Conservation (phyloP, 2,113 vertebrate species). For the Pagrus major region DNA sequence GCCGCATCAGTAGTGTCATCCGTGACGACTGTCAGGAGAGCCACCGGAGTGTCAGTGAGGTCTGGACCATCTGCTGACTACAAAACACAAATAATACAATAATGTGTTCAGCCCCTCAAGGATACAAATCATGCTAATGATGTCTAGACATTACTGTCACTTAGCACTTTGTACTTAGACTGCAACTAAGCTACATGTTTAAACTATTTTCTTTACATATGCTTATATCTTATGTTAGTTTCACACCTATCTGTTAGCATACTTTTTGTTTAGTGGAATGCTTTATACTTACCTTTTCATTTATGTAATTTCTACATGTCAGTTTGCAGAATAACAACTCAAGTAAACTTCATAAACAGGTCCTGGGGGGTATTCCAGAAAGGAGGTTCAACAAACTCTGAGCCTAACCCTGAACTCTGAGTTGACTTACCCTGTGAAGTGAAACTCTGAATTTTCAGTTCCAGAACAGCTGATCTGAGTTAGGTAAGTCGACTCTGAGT, state of each 20-base stretch:
- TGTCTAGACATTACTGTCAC: background rate
- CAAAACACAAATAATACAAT: constrained; percentile 14
- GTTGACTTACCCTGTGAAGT: no score
- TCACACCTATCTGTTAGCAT: background rate
- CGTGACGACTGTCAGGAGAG: no score
- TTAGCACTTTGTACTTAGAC: background rate
- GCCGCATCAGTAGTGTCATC: no score
- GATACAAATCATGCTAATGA: constrained; percentile 3
- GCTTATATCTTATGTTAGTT: background rate
- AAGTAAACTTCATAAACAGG: no score
- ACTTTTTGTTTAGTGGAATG: background rate
- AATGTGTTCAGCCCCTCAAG: constrained; percentile 4
- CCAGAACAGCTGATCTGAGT: no score
- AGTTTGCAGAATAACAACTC: no score
- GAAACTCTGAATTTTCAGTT: no score
- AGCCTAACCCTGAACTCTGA: no score
- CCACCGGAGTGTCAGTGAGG: no score
- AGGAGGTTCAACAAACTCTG: no score
- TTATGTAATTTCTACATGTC: background rate
- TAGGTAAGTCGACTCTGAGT: no score
- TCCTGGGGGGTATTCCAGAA: no score
- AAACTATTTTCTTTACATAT: background rate
- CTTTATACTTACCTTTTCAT: background rate
- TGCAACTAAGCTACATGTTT: background rate
- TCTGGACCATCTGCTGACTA: constrained; percentile 1